A percentile compares a stretch with the other conserved stretches of the same genome.
phyloP scores from a whole-genome alignment of 2,888 invertebrate genomes.

The Idaea dimidiata region DNA sequence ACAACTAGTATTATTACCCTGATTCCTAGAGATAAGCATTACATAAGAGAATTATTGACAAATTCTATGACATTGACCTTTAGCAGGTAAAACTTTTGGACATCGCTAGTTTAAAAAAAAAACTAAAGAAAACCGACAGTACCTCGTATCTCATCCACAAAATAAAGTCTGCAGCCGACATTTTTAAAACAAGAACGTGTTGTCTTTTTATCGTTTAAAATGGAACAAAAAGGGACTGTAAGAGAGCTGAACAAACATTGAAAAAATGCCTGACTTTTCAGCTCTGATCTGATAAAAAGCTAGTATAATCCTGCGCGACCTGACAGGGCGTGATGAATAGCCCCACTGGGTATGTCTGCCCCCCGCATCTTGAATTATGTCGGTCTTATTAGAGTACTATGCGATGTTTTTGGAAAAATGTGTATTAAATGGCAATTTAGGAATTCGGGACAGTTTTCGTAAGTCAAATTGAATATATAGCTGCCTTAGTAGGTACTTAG shows the following conservation, averaged over 20 bases:
- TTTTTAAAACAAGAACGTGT: neutral
- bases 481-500: too few relatives aligned
- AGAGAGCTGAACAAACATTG: constrained; percentile 14
- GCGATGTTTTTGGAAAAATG: constrained; percentile 26
- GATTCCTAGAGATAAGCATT: too few relatives aligned
- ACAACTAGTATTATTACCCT: too few relatives aligned
- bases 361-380: constrained; percentile 34
- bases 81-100: too few relatives aligned
- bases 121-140: neutral
- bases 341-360: constrained; percentile 26
- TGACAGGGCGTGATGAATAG: constrained; percentile 39
- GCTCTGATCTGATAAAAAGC: constrained; percentile 40
- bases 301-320: constrained; percentile 33
- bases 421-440: constrained; percentile 27
- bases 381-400: constrained; percentile 32
- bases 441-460: neutral
- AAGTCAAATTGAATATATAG: neutral
- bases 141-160: neutral
- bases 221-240: constrained; percentile 34
- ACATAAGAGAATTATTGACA: too few relatives aligned
- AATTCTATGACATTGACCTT: too few relatives aligned
- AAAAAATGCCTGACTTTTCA: constrained; percentile 25
- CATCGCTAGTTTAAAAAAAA: too few relatives aligned
- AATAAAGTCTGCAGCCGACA: neutral
- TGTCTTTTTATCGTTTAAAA: constrained; percentile 13